Conservation (phyloP, 2,797 vertebrate species). For the Spinibarbus caldwelli region DNA sequence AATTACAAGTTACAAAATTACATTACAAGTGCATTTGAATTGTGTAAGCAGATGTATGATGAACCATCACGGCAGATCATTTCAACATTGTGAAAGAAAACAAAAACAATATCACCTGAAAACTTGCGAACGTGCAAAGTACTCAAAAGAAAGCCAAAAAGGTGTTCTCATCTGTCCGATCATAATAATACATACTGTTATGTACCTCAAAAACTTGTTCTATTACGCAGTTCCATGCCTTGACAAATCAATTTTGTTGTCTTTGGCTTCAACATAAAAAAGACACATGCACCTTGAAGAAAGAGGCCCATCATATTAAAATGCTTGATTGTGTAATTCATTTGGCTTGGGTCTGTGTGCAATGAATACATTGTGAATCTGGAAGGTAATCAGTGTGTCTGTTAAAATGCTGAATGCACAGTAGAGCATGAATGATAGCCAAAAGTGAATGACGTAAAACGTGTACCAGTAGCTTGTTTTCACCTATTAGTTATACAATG, state of each 20-base stretch:
- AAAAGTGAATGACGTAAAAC: slow-evolving; percentile 44
- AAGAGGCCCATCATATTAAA: slow-evolving; percentile 10
- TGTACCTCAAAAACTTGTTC: not conserved
- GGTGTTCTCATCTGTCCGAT: not conserved
- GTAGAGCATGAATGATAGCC: slow-evolving; percentile 29
- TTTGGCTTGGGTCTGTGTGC: slow-evolving; percentile 8
- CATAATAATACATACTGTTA: not conserved
- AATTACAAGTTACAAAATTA: no score
- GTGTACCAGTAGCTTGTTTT: slow-evolving; percentile 22
- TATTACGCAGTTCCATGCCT: not conserved
- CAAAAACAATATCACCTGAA: not conserved
- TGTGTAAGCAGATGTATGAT: not conserved
- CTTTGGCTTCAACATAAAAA: slow-evolving; percentile 21
- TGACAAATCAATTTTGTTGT: not conserved
- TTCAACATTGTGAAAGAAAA: slow-evolving; percentile 6
- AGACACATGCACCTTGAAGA: slow-evolving; percentile 1
- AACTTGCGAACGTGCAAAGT: not conserved
- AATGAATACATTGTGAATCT: slow-evolving; percentile 28
- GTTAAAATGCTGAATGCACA: slow-evolving; percentile 37
- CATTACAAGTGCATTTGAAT: no score
- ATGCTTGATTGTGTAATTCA: slow-evolving; percentile 10
- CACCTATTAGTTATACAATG: slow-evolving; percentile 30
- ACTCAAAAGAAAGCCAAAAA: not conserved
- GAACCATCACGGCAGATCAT: not conserved
- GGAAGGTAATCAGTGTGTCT: slow-evolving; percentile 17